Evolutionary conservation across 1,140 invertebrate genomes (phyloP).

Genomic region (Rhysida immarginata): DNA sequence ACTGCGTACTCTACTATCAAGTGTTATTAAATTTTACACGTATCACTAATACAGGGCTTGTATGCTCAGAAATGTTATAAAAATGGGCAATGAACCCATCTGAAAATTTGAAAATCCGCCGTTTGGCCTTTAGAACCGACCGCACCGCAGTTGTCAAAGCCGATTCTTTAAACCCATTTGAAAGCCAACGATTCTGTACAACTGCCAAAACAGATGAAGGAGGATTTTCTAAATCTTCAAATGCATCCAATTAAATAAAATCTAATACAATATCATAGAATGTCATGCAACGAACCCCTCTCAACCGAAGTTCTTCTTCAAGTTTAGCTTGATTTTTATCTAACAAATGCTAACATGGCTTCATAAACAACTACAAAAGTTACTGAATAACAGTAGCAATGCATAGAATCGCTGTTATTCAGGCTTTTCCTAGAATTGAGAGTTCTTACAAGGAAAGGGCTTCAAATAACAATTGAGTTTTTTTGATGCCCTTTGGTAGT

Average conservation of each 20-base stretch:
- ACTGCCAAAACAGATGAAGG: slow-evolving; percentile 77
- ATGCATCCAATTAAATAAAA: slow-evolving; percentile 92
- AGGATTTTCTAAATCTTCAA: slow-evolving; percentile 68
- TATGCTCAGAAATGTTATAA: slow-evolving; percentile 85
- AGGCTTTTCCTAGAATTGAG: too few species aligned
- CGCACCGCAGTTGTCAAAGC: slow-evolving; percentile 89
- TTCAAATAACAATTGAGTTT: too few species aligned
- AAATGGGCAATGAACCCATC: slow-evolving; percentile 93
- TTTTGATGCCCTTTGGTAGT: too few species aligned
- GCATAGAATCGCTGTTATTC: too few species aligned
- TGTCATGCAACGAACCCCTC: slow-evolving; percentile 76
- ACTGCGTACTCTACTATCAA: too few species aligned
- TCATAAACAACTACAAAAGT: slow-evolving; percentile 82
- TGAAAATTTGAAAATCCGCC: slow-evolving; percentile 70
- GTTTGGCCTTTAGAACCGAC: slow-evolving; percentile 89
- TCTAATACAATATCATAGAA: slow-evolving; percentile 95
- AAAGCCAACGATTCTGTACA: slow-evolving; percentile 90
- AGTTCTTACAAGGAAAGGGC: too few species aligned
- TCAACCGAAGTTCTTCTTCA: slow-evolving; percentile 64
- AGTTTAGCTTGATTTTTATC: slow-evolving; percentile 55
- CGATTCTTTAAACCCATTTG: slow-evolving; percentile 89
- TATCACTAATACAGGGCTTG: slow-evolving; percentile 85
- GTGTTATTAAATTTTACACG: too few species aligned
- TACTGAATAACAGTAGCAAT: too few species aligned
- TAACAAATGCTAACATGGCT: slow-evolving; percentile 73